Evolutionary conservation across 23 tunicate genomes (phyloP).

Genomic region (Aplidium turbinatum): DNA sequence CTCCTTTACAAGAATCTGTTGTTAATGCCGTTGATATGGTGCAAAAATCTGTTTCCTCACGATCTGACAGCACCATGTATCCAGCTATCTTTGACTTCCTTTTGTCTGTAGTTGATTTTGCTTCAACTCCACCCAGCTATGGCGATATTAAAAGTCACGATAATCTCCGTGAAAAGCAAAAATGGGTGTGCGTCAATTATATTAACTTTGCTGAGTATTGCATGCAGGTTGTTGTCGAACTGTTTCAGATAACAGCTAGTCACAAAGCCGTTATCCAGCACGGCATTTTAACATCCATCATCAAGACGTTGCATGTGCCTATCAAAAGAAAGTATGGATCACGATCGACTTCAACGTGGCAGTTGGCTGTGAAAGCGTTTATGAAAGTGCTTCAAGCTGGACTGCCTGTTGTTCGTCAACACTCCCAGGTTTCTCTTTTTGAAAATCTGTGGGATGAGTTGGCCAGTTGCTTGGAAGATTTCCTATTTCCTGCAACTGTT

Average conservation of each 20-base stretch:
- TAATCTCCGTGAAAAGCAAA: slow-evolving; percentile 49
- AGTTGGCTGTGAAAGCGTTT: slow-evolving; percentile 75
- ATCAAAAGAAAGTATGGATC: slow-evolving; percentile 46
- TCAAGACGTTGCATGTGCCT: slow-evolving; percentile 51
- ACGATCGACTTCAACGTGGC: slow-evolving; percentile 62
- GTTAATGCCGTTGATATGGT: slow-evolving; percentile 65
- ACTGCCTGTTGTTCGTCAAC: slow-evolving; percentile 88
- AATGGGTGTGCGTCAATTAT: slow-evolving; percentile 78
- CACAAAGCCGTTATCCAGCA: slow-evolving; percentile 87
- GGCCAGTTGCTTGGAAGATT: slow-evolving; percentile 73
- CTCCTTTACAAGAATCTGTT: slow-evolving; percentile 66
- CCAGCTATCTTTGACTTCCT: slow-evolving; percentile 84
- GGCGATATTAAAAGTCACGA: slow-evolving; percentile 67
- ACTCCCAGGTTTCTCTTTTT: slow-evolving; percentile 71
- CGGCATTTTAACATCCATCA: slow-evolving; percentile 54
- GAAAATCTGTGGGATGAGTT: slow-evolving; percentile 88
- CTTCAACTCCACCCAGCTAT: slow-evolving; percentile 72
- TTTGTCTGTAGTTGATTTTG: slow-evolving; percentile 55
- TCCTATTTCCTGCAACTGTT: slow-evolving; percentile 56
- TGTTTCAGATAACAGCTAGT: slow-evolving; percentile 89
- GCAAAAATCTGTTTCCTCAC: slow-evolving; percentile 65
- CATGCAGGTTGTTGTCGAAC: slow-evolving; percentile 63
- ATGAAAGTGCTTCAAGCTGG: slow-evolving; percentile 79
- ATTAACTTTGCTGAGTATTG: slow-evolving; percentile 82
- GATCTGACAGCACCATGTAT: slow-evolving; percentile 75